Evolutionary conservation across 2,113 vertebrate species (phyloP).

Genomic region (Xyliphius kryptos): DNA sequence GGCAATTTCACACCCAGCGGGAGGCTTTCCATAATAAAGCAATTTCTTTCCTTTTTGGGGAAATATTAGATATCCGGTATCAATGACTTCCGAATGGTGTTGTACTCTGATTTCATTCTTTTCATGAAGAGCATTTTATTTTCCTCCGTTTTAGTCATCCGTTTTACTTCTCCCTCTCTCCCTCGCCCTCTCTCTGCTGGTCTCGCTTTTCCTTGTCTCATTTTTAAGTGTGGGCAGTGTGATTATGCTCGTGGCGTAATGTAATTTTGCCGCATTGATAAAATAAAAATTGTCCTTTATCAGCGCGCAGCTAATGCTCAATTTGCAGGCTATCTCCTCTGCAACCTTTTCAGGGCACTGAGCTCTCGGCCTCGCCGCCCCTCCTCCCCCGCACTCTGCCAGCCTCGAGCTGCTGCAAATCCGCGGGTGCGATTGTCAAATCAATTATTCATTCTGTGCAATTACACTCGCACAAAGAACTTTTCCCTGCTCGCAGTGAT

Average conservation of each 20-base stretch:
- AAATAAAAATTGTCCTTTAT: slow-evolving; percentile 99
- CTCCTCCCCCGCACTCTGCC: slow-evolving; percentile 69
- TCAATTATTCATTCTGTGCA: slow-evolving; percentile 99
- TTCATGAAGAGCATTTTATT: slow-evolving; percentile 88
- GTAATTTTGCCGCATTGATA: slow-evolving; percentile 99
- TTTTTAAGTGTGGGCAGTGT: slow-evolving; percentile 91
- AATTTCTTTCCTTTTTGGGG: slow-evolving; percentile 54
- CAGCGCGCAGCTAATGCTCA: slow-evolving; percentile 99
- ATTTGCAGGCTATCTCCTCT: slow-evolving; percentile 94
- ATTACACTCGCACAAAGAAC: slow-evolving; percentile 99
- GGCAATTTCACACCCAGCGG: slow-evolving; percentile 93
- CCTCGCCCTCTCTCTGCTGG: slow-evolving; percentile 9
- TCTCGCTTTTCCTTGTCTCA: slow-evolving; percentile 42
- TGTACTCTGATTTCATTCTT: slow-evolving; percentile 85
- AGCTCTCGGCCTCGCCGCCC: slow-evolving; percentile 79
- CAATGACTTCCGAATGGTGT: slow-evolving; percentile 91
- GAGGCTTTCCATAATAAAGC: slow-evolving; percentile 88
- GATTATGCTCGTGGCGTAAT: slow-evolving; percentile 98
- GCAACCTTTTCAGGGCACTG: slow-evolving; percentile 91
- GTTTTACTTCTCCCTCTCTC: slow-evolving; percentile 31
- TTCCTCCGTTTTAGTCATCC: slow-evolving; percentile 66
- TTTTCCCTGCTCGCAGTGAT: slow-evolving; percentile 99
- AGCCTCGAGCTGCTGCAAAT: slow-evolving; percentile 94
- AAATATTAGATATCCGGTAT: slow-evolving; percentile 89
- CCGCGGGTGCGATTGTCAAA: slow-evolving; percentile 99